A percentile compares a stretch with the other conserved stretches of the same genome.
Conservation (phyloP, 2,113 vertebrate species). For the Helogale parvula region DNA sequence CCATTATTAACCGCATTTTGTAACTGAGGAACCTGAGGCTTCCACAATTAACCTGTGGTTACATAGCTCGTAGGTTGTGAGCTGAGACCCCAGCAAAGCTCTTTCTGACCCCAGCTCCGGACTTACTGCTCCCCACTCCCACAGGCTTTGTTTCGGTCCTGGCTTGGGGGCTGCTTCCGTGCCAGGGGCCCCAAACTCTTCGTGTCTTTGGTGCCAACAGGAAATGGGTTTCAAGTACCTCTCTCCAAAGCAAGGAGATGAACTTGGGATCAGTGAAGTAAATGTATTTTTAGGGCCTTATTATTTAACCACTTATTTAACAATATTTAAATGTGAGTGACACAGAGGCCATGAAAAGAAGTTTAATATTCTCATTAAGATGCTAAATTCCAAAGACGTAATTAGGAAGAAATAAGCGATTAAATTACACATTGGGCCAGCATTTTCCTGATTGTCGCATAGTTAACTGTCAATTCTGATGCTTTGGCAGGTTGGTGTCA, state of each 20-base stretch:
- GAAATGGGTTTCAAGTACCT: neutral
- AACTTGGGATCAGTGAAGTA: neutral
- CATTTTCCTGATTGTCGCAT: neutral
- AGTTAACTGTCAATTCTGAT: neutral
- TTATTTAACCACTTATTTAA: slow-evolving; percentile 33
- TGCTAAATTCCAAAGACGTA: slow-evolving; percentile 20
- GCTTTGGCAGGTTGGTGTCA: neutral
- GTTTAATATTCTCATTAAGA: slow-evolving; percentile 57
- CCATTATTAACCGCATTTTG: neutral
- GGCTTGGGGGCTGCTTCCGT: neutral
- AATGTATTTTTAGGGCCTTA: slow-evolving; percentile 1
- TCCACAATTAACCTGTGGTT: no score
- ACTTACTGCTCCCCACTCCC: neutral
- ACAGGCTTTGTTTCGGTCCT: neutral
- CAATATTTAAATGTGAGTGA: slow-evolving; percentile 51
- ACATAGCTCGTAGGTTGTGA: neutral
- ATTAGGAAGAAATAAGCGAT: slow-evolving; percentile 2
- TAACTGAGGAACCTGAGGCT: neutral
- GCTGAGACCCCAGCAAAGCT: neutral
- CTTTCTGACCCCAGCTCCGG: neutral
- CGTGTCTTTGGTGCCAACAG: neutral
- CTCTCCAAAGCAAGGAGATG: neutral
- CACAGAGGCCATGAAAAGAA: neutral
- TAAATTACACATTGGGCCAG: neutral
- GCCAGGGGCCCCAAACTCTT: neutral